Base-by-base conservation (phyloP, 2,113 vertebrate species). In the Capra hircus region DNA sequence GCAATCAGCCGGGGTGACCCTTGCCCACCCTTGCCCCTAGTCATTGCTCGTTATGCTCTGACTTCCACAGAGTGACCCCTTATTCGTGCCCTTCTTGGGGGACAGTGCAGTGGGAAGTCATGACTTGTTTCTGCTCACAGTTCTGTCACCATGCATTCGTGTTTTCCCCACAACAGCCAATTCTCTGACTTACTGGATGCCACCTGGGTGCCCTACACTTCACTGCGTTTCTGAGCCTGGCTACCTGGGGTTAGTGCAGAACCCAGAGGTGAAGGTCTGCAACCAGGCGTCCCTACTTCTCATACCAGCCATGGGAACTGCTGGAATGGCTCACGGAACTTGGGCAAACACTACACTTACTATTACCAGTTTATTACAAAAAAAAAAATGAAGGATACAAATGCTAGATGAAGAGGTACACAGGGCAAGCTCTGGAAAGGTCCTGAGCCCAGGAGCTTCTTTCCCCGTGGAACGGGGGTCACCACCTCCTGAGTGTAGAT, bases 381-480 rank as follows among this genome's bases (percentile, higher is more conserved):
- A 7, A 48, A 60, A 53, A 3, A 9, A 21, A 14, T 15, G 3
- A 21, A 60, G 64, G 64, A 27, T 45, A 30, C 57, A 19, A 36
- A 28, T 45, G 28, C 36, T 40, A 52, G 67, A 33, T 40, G 57
- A 53, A 36, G 93, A 55, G 36, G 28, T 48, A n/a, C 52, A 17
- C 6, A 92, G 59, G 28, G 43, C 19, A 16, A 84, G 23, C n/a
- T 84, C 82, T n/a, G 52, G 57, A 50, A 95, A 17, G 27, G 33
- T 27, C 13, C 33, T 14, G 33, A 57, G 48, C 48, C 43, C 9
- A 40, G 83, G 40, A 33, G 16, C 48, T 48, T n/a, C 60, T 60
- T 62, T 96, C 60, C 33, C 19, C 0, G 0, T 33, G n/a, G 52
- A 12, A 16, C 5, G 3, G 67, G 77, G 50, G 7, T 14, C 4